A percentile compares a stretch with the other conserved stretches of the same genome.
These are phyloP conservation scores for Neodiprion pinetum DNA, from an alignment of 1,140 invertebrate genomes.

Conservation along the genomic window DNA sequence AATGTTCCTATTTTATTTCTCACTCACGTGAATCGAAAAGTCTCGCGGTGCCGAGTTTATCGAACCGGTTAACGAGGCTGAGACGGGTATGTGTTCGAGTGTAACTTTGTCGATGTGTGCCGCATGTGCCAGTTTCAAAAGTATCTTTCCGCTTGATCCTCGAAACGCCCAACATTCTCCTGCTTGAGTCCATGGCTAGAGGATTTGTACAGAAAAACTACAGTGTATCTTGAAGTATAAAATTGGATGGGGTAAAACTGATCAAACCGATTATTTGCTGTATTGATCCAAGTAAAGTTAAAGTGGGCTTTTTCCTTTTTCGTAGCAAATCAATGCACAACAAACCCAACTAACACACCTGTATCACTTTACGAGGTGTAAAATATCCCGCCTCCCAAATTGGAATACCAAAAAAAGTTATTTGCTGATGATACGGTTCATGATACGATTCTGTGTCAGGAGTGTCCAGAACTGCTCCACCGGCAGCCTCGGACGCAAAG, in stretches of 20 bases:
- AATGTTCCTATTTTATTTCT: background rate
- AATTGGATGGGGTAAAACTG: too few relatives aligned
- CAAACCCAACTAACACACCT: conserved; percentile 28
- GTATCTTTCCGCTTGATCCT: conserved; percentile 75
- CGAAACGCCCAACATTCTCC: conserved; percentile 97
- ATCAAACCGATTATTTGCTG: too few relatives aligned
- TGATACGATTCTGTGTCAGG: conserved; percentile 45
- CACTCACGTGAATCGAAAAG: conserved; percentile 80
- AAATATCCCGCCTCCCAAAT: conserved; percentile 42
- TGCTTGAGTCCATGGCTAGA: conserved; percentile 56
- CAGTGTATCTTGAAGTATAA: too few relatives aligned
- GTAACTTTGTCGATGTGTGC: conserved; percentile 74
- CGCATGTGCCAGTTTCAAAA: conserved; percentile 44
- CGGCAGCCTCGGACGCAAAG: conserved; percentile 49
- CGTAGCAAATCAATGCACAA: background rate
- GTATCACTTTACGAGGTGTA: conserved; percentile 47
- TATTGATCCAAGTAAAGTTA: background rate
- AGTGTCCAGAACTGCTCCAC: conserved; percentile 42
- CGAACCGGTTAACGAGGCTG: conserved; percentile 75
- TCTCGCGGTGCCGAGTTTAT: conserved; percentile 92
- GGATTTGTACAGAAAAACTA: background rate
- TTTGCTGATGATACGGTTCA: conserved; percentile 25
- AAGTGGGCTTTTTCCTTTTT: conserved; percentile 8
- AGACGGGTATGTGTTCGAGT: conserved; percentile 84
- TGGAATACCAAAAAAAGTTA: conserved; percentile 44